These are phyloP conservation scores for Odontesthes bonariensis DNA, from an alignment of 2,113 vertebrate genomes.

Conservation along the genomic window DNA sequence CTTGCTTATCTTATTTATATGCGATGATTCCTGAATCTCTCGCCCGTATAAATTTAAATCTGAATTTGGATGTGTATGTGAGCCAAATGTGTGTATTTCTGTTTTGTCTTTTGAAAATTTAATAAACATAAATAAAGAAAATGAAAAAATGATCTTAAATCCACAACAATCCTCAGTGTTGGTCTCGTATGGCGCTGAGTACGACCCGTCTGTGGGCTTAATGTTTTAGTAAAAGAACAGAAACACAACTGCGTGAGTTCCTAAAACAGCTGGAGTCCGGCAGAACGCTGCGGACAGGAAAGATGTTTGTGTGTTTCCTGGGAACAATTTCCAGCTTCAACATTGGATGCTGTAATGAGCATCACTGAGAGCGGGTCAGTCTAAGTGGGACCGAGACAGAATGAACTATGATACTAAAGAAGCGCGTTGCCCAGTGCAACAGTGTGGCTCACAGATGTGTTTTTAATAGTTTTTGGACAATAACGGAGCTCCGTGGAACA, in stretches of 20 bases:
- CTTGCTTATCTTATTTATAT: too few species aligned
- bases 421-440: constrained; percentile 3
- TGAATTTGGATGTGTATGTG: too few species aligned
- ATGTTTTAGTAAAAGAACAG: too few species aligned
- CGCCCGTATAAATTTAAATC: too few species aligned
- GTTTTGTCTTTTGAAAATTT: too few species aligned
- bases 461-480: constrained; percentile 40
- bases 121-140: too few species aligned
- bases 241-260: not conserved
- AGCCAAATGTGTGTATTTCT: too few species aligned
- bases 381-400: constrained; percentile 1
- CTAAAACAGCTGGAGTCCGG: not conserved
- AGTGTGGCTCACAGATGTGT: constrained; percentile 13
- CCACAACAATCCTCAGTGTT: too few species aligned
- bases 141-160: too few species aligned
- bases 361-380: constrained; percentile 1
- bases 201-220: too few species aligned
- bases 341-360: not conserved
- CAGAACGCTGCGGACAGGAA: not conserved
- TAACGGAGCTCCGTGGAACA: constrained; percentile 14
- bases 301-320: not conserved
- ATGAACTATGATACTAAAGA: constrained; percentile 1
- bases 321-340: constrained; percentile 19
- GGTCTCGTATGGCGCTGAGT: too few species aligned
- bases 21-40: too few species aligned